Percentiles rank a stretch among this genome's conserved stretches.
phyloP scores from a whole-genome alignment of 2,888 invertebrate genomes.

The Philhelius pedissequus region DNA sequence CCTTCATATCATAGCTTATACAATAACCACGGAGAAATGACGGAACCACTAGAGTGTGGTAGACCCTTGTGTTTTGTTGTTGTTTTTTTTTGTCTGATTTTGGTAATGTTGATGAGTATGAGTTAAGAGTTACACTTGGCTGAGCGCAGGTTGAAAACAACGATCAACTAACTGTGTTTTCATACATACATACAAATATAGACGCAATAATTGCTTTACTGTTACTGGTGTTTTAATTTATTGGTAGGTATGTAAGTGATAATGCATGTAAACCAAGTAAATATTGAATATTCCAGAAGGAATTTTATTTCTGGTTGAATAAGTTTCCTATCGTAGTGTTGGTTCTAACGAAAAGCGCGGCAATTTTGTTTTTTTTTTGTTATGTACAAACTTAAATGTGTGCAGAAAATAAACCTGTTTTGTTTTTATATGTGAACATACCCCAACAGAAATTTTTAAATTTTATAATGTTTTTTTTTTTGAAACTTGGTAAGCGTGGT shows the following conservation, averaged over 20 bases:
- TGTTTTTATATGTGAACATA: too few relatives aligned
- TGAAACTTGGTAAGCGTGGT: too few relatives aligned
- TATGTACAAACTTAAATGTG: too few relatives aligned
- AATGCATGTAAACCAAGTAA: background rate
- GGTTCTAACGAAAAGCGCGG: too few relatives aligned
- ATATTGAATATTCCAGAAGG: background rate
- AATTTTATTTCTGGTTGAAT: background rate
- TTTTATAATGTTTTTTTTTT: too few relatives aligned
- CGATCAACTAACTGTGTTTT: constrained; percentile 23
- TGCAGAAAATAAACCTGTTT: too few relatives aligned
- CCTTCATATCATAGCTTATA: background rate
- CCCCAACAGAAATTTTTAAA: too few relatives aligned
- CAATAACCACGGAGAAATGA: constrained; percentile 7
- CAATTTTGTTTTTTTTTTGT: too few relatives aligned
- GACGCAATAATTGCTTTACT: background rate
- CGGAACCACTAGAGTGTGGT: constrained; percentile 60
- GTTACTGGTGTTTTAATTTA: constrained; percentile 18
- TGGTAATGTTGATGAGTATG: constrained; percentile 49
- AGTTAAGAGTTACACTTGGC: constrained; percentile 50
- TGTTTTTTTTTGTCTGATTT: constrained; percentile 14
- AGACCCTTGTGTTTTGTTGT: constrained; percentile 13
- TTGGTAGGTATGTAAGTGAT: background rate
- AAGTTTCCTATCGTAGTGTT: too few relatives aligned
- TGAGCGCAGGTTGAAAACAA: constrained; percentile 19
- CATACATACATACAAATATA: constrained; percentile 19